These are phyloP conservation scores for Rhinopithecus roxellana DNA, from an alignment of 2,113 vertebrate genomes.

Conservation along the genomic window DNA sequence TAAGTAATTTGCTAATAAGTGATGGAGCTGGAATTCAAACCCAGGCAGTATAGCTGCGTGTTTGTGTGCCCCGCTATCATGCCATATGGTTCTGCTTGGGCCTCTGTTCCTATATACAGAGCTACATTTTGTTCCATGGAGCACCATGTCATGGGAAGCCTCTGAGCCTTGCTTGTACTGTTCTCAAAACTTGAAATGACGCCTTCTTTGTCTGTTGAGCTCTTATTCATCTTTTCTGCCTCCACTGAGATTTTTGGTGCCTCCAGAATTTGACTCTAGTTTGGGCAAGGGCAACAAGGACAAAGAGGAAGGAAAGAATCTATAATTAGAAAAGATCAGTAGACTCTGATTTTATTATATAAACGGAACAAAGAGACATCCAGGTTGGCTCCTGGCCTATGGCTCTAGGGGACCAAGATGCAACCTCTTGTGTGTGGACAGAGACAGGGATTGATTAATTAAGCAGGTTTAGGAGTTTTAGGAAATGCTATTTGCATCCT, in stretches of 20 bases:
- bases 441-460: background rate
- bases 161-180: background rate
- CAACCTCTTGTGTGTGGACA: background rate
- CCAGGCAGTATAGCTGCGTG: background rate
- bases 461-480: background rate
- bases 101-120: background rate
- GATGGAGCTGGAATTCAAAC: background rate
- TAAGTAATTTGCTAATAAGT: background rate
- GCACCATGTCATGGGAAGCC: background rate
- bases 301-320: background rate
- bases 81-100: background rate
- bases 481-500: background rate
- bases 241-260: background rate
- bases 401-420: background rate
- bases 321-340: background rate
- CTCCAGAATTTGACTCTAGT: background rate
- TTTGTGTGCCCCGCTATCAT: background rate
- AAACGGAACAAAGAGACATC: background rate
- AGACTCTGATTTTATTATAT: background rate
- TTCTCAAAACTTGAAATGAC: background rate
- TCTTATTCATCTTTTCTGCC: background rate
- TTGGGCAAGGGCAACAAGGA: background rate
- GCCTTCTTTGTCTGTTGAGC: background rate
- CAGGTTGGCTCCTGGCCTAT: background rate
- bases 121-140: background rate